Evolutionary conservation across 2,113 vertebrate genomes (phyloP).

Genomic region (Channa argus): DNA sequence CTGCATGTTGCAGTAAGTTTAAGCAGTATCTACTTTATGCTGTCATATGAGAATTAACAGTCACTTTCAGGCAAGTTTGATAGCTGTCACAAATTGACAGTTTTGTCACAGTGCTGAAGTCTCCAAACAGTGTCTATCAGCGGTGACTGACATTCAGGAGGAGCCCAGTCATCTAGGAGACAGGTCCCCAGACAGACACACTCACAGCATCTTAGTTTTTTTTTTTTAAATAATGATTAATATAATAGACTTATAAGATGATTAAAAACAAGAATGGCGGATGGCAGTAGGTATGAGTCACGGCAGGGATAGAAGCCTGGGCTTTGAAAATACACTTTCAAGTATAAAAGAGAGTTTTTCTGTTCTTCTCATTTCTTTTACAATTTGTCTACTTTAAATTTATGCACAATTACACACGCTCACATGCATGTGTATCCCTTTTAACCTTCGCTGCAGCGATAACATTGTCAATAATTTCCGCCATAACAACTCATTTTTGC

Average conservation of each 20-base stretch:
- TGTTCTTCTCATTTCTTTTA: background rate
- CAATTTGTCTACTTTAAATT: background rate
- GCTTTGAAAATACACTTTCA: constrained; percentile 10
- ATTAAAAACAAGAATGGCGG: constrained; percentile 17
- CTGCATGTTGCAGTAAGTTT: constrained; percentile 23
- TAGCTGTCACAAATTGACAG: constrained; percentile 56
- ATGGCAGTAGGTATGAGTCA: constrained; percentile 35
- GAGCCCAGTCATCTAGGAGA: constrained; percentile 49
- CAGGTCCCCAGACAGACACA: constrained; percentile 1
- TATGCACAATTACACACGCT: background rate
- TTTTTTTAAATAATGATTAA: constrained; percentile 26
- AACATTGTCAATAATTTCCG: constrained; percentile 35
- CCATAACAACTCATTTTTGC: constrained; percentile 28
- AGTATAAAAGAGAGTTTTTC: background rate
- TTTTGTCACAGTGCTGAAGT: constrained; percentile 44
- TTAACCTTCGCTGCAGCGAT: constrained; percentile 2
- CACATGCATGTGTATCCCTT: background rate
- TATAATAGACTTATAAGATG: constrained; percentile 5
- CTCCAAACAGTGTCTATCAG: constrained; percentile 53
- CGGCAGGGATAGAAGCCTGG: constrained; percentile 5
- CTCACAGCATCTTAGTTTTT: constrained; percentile 14
- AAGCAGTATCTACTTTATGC: constrained; percentile 11
- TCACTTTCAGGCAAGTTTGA: constrained; percentile 46
- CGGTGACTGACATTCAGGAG: constrained; percentile 57
- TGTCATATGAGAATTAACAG: constrained; percentile 28